Evolutionary conservation across 2,113 vertebrate genomes (phyloP), one percentile per base, ranked within the genome.

Genomic region (zebrafish (Danio rerio)): DNA sequence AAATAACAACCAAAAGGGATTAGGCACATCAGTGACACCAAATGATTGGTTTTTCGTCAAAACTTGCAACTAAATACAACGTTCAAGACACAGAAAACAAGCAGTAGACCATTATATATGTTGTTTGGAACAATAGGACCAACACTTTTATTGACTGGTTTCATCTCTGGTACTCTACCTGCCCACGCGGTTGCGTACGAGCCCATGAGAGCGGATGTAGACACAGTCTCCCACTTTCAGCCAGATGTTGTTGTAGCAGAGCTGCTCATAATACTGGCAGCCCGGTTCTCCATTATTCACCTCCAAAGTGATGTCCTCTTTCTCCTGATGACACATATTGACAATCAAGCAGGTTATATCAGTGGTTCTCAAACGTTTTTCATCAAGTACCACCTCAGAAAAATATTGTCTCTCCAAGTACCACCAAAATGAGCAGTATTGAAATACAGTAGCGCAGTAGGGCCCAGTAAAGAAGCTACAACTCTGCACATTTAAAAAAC

Each of bases 191-290:
- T 97, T 96, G 83, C 96, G 95, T 84, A 97, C 97, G 49, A 99
- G 92, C 74, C 98, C 97, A 66, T 99, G 97, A 10, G 97, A 98
- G 77, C 95, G 96, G 62, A 99, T 97, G 90, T 97, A 99, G 83
- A 99, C 96, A 65, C 95, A 99, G 85, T 99, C 98, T 21, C 97
- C 98, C 85, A 99, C 95, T 91, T 99, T 99, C 45, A 98, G 92
- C 95, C 96, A 99, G 91, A 93, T 89, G 78, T 98, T 97, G 83
- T 99, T 98, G 90, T 98, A 98, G 86, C 89, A 96, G 80, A 99
- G 97, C 89, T 99, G 98, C 68, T 99, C 98, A 62, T 95, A 98
- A 89, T 99, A 99, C 88, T 97, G 96, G 88, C 97, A 99, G 5
- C 96, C 98, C 52, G 96, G 96, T 15, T 99, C 98, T 59, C 98